Evolutionary conservation across 2,797 vertebrate genomes (phyloP).

Genomic region (Acipenser transmontanus): DNA sequence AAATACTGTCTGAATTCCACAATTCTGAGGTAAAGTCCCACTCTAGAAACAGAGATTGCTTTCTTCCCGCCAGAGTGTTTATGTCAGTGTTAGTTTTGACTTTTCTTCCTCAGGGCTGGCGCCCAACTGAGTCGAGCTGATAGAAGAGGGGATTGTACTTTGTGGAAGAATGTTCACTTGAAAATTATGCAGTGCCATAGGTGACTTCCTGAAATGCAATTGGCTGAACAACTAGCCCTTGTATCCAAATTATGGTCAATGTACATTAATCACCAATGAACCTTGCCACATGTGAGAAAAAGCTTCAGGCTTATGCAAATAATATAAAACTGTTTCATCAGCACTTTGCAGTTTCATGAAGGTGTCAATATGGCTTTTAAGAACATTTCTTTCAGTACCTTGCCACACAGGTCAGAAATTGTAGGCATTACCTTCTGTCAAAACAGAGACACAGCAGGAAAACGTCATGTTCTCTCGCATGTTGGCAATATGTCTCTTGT

Average conservation of each 20-base stretch:
- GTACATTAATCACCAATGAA: conserved; percentile 55
- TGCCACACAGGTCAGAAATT: too few relatives aligned
- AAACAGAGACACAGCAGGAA: too few relatives aligned
- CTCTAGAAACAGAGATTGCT: conserved; percentile 42
- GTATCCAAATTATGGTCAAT: conserved; percentile 29
- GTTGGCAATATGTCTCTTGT: too few relatives aligned
- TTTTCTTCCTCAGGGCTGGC: conserved; percentile 35
- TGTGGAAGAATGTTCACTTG: conserved; percentile 21
- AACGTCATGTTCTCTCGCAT: too few relatives aligned
- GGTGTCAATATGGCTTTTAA: too few relatives aligned
- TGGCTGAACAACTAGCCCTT: conserved; percentile 55
- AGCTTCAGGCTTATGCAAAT: conserved; percentile 12
- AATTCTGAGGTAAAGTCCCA: conserved; percentile 13
- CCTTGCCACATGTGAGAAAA: conserved; percentile 50
- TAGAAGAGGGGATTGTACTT: conserved; percentile 40
- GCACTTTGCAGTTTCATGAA: too few relatives aligned
- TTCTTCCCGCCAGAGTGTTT: conserved; percentile 47
- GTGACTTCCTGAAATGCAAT: conserved; percentile 52
- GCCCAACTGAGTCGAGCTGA: conserved; percentile 26
- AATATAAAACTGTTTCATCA: too few relatives aligned
- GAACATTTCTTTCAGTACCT: too few relatives aligned
- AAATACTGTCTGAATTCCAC: conserved; percentile 21
- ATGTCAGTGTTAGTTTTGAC: conserved; percentile 46
- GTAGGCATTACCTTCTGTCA: too few relatives aligned
- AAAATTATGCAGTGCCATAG: conserved; percentile 46